A percentile compares a stretch with the other conserved stretches of the same genome.
These are phyloP conservation scores for Eristalis arbustorum DNA, from an alignment of 2,888 invertebrate species.

Conservation along the genomic window DNA sequence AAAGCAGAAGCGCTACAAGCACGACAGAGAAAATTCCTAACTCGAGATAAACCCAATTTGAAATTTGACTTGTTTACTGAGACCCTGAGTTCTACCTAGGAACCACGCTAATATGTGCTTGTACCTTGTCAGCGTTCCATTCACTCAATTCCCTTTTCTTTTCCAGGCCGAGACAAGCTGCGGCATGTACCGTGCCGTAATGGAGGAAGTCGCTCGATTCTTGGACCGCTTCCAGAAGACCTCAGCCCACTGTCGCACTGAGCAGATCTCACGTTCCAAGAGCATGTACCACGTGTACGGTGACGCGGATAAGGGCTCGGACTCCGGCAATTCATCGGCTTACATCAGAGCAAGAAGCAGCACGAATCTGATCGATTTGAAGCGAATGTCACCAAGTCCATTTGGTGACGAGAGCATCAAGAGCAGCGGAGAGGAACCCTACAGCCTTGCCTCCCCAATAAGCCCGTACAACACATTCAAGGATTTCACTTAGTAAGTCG, in stretches of 20 bases:
- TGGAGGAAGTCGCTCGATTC: constrained; percentile 85
- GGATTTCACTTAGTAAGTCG: constrained; percentile 83
- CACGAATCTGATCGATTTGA: constrained; percentile 76
- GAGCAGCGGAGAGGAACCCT: constrained; percentile 71
- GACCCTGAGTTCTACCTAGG: too few species aligned
- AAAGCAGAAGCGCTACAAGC: too few species aligned
- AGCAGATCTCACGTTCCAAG: constrained; percentile 79
- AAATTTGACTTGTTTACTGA: too few species aligned
- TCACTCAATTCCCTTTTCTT: not conserved
- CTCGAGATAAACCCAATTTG: too few species aligned
- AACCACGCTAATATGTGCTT: too few species aligned
- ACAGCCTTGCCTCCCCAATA: constrained; percentile 74
- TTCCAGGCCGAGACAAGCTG: constrained; percentile 84
- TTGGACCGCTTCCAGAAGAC: constrained; percentile 81
- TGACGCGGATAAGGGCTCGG: constrained; percentile 70
- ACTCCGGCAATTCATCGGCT: constrained; percentile 65
- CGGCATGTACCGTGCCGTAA: constrained; percentile 85
- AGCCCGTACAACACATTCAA: constrained; percentile 80
- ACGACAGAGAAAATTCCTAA: too few species aligned
- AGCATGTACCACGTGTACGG: constrained; percentile 79
- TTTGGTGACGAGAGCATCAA: constrained; percentile 56
- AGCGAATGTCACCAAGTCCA: constrained; percentile 54
- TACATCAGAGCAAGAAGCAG: constrained; percentile 78
- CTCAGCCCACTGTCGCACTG: constrained; percentile 71
- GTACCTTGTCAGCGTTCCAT: too few species aligned